These are phyloP conservation scores for Eulemur coronatus DNA, from an alignment of 2,797 vertebrate species.

Conservation along the genomic window DNA sequence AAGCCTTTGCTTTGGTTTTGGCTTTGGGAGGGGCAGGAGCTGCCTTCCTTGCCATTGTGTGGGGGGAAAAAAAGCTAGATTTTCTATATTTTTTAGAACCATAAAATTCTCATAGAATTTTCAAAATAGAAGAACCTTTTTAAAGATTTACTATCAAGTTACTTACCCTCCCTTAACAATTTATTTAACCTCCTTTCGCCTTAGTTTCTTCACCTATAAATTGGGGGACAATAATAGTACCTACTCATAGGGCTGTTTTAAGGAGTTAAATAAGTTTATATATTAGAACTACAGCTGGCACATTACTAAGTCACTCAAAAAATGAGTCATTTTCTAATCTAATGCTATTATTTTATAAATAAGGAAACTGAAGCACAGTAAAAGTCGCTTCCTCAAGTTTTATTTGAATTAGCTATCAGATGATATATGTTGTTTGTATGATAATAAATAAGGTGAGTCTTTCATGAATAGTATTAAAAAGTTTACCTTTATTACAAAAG, in stretches of 20 bases:
- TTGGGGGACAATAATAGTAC: background rate
- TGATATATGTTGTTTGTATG: background rate
- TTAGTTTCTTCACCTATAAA: background rate
- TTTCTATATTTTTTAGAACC: background rate
- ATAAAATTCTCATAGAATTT: background rate
- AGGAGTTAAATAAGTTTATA: background rate
- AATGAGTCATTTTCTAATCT: background rate
- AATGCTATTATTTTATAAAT: background rate
- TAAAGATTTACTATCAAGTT: background rate
- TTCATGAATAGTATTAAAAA: background rate
- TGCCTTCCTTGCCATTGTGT: background rate
- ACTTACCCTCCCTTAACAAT: background rate
- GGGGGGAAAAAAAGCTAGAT: background rate
- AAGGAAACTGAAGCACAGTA: background rate
- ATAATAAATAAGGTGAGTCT: background rate
- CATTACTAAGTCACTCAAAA: background rate
- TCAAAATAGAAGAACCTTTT: background rate
- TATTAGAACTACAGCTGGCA: background rate
- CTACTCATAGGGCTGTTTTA: background rate
- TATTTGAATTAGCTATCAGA: background rate
- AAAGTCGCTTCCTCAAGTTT: background rate
- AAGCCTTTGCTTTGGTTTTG: background rate
- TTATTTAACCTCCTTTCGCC: background rate
- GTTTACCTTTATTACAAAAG: conserved; percentile 5
- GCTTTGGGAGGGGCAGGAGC: background rate